Conservation (phyloP, 2,888 invertebrate species). For the Mycalesis mineus region DNA sequence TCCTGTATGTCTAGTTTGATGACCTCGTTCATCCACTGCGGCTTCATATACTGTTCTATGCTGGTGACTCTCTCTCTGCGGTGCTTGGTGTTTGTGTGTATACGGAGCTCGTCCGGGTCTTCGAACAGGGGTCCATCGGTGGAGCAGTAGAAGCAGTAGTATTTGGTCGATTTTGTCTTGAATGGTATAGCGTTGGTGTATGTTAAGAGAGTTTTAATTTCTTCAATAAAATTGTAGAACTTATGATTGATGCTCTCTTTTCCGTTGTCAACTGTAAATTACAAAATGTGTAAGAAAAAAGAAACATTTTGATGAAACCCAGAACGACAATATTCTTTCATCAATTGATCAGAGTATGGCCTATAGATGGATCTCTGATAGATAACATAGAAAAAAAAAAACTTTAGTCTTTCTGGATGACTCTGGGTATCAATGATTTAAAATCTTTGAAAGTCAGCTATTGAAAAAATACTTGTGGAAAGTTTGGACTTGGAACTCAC, state of each 20-base stretch:
- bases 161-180: conserved; percentile 40
- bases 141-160: conserved; percentile 52
- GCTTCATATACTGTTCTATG: conserved; percentile 48
- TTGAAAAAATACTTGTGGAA: too few species aligned
- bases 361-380: too few species aligned
- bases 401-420: too few species aligned
- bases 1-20: conserved; percentile 50
- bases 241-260: conserved; percentile 24
- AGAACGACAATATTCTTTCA: too few species aligned
- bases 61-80: conserved; percentile 30
- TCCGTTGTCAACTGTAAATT: conserved; percentile 18
- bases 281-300: background rate
- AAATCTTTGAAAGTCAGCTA: too few species aligned
- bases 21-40: conserved; percentile 48
- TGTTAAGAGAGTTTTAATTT: conserved; percentile 44
- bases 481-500: background rate
- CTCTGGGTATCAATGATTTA: too few species aligned
- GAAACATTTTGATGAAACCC: too few species aligned
- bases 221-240: conserved; percentile 39
- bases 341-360: too few species aligned
- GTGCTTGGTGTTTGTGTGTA: conserved; percentile 44
- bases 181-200: conserved; percentile 56
- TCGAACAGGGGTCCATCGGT: conserved; percentile 39
- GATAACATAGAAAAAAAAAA: too few species aligned
- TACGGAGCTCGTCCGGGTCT: conserved; percentile 41